Evolutionary conservation across 1,140 invertebrate genomes (phyloP), one percentile per base, ranked within the genome.

Genomic region (Drosophila tropicalis): DNA sequence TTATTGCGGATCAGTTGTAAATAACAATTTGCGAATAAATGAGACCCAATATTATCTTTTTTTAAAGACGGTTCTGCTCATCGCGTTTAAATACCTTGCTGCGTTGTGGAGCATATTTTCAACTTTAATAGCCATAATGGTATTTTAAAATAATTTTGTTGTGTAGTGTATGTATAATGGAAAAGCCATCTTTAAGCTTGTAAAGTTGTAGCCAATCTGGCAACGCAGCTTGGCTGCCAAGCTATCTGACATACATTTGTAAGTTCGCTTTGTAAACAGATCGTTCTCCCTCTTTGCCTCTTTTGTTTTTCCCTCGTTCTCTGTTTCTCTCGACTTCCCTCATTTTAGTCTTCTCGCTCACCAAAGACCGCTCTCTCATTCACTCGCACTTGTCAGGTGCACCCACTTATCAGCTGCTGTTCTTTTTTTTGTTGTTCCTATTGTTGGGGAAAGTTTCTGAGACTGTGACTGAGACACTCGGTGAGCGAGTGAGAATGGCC

Each of bases 391-490:
- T 82, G 70, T 76, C 83, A 82, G 70, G 71, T 89, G 83, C 76
- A 78, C 60, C 60, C 54, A 80, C 67, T 80, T 80, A 78, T 78
- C 75, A 78, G 68, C 17, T 55, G 70, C 39, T 64, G 54, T 17
- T 39, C 41, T 61, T 66, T 57, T 25, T 62, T 7, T 68, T 47
- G 57, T 61, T 70, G 57, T 61, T 70, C 60, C 70, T 77, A 62
- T 77, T 78, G 70, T 85, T 85, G 75, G 85, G 84, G 85, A 90
- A 90, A 90, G 86, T 90, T 90, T 90, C 62, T 51, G 60, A 39
- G 57, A n/a, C 32, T 44, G 22, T 69, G 22, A 62, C 56, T 67
- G 54, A 64, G 62, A 41, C 19, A 13, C 12, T 44, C 41, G 22
- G n/a, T 62, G 58, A 64, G 55, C 60, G 67, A 36, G 54, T 77